Evolutionary conservation across 1,140 invertebrate genomes (phyloP).

Genomic region (Paraescarpia echinospica): DNA sequence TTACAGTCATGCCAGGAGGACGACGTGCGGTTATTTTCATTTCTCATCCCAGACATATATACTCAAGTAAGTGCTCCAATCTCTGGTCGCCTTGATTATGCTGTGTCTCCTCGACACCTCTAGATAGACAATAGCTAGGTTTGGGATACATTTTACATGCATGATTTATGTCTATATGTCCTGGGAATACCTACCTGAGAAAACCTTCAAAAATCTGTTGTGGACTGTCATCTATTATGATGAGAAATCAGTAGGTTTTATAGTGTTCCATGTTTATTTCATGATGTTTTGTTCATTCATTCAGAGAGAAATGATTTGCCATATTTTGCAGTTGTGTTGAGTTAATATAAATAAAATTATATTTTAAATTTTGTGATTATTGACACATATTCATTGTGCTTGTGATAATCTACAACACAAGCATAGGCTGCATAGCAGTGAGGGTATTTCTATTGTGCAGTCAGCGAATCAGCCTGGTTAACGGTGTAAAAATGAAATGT

Average conservation of each 20-base stretch:
- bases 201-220: neutral
- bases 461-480: neutral
- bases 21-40: constrained; percentile 83
- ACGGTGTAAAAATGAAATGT: neutral
- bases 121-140: neutral
- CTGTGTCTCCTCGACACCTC: neutral
- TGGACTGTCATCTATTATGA: neutral
- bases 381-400: neutral
- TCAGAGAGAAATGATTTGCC: too few species aligned
- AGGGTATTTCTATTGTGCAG: neutral
- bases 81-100: neutral
- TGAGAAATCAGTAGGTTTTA: neutral
- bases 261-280: neutral
- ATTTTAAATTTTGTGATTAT: neutral
- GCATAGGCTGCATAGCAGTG: neutral
- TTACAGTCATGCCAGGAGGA: constrained; percentile 77
- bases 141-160: neutral
- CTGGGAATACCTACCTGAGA: too few species aligned
- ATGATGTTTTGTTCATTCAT: too few species aligned
- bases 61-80: constrained; percentile 61
- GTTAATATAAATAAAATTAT: too few species aligned
- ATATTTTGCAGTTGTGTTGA: neutral
- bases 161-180: neutral
- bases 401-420: neutral
- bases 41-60: constrained; percentile 86